These are phyloP conservation scores for Conomelus anceps DNA, from an alignment of 2,888 invertebrate genomes.

Conservation along the genomic window DNA sequence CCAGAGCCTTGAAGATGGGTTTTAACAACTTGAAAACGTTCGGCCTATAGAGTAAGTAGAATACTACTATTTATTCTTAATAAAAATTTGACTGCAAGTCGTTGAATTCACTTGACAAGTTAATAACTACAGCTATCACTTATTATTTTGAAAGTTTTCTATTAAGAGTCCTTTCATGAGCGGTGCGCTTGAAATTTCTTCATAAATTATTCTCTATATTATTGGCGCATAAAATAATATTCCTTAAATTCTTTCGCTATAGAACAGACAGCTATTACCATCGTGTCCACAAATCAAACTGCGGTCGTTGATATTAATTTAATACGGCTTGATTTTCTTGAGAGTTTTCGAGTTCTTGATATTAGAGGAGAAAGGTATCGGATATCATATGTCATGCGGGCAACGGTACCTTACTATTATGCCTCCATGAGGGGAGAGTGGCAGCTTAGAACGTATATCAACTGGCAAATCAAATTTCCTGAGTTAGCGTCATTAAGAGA, in stretches of 20 bases:
- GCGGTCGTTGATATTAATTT: background rate
- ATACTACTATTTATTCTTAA: no score
- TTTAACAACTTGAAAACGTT: no score
- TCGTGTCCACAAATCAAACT: background rate
- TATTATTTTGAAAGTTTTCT: background rate
- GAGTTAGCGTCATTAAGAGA: constrained; percentile 7
- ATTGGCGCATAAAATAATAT: background rate
- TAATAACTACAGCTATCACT: no score
- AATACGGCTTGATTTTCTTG: background rate
- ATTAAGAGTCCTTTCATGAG: background rate
- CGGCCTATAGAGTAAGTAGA: no score
- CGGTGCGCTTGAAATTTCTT: background rate
- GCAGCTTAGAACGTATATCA: constrained; percentile 3
- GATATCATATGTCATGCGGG: background rate
- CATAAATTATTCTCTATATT: background rate
- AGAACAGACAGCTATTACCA: no score
- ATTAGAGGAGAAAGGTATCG: background rate
- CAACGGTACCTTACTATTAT: background rate
- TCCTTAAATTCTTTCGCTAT: background rate
- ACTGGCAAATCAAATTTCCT: constrained; percentile 2
- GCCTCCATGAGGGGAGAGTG: background rate
- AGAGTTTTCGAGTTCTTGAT: background rate
- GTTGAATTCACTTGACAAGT: no score
- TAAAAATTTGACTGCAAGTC: no score
- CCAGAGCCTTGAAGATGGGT: no score